These are phyloP conservation scores for Synchiropus splendidus DNA, from an alignment of 2,113 vertebrate genomes.

Conservation along the genomic window DNA sequence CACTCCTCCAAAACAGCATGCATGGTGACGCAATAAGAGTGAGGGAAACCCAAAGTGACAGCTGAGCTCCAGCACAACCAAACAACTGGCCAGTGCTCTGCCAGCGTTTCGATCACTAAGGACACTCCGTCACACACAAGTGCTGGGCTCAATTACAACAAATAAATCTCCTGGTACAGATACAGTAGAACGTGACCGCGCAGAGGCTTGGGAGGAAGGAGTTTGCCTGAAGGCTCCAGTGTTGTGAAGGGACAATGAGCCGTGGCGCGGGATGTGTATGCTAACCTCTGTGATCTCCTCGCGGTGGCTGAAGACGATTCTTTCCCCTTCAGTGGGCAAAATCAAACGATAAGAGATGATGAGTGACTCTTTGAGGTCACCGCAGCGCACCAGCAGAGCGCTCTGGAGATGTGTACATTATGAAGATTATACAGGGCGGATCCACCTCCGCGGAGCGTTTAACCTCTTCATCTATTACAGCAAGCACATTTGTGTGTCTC, in stretches of 20 bases:
- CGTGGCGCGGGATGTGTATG: constrained; percentile 42
- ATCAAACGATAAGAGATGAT: constrained; percentile 41
- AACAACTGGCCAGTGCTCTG: constrained; percentile 31
- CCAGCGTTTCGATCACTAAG: constrained; percentile 24
- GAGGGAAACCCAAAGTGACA: constrained; percentile 44
- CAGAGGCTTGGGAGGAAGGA: constrained; percentile 19
- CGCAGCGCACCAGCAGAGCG: constrained; percentile 14
- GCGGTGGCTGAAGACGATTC: constrained; percentile 23
- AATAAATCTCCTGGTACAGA: constrained; percentile 41
- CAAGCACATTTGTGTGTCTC: too few species aligned
- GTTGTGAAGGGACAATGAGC: constrained; percentile 46
- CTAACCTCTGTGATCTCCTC: constrained; percentile 42
- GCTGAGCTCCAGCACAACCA: constrained; percentile 31
- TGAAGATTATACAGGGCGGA: constrained; percentile 20
- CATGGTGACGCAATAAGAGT: constrained; percentile 27
- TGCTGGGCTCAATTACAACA: constrained; percentile 30
- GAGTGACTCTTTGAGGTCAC: constrained; percentile 65
- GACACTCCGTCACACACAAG: constrained; percentile 31
- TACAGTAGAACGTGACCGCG: constrained; percentile 35
- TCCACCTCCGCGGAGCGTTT: neutral
- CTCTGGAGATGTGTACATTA: constrained; percentile 19
- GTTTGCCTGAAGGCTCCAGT: constrained; percentile 30
- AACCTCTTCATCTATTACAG: too few species aligned
- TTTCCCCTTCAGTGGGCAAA: constrained; percentile 48
- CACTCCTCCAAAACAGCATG: constrained; percentile 34